Percentiles rank a stretch among this genome's conserved stretches.
Evolutionary conservation across 2,797 vertebrate species (phyloP).

Genomic region (Microctenopoma lineatum): DNA sequence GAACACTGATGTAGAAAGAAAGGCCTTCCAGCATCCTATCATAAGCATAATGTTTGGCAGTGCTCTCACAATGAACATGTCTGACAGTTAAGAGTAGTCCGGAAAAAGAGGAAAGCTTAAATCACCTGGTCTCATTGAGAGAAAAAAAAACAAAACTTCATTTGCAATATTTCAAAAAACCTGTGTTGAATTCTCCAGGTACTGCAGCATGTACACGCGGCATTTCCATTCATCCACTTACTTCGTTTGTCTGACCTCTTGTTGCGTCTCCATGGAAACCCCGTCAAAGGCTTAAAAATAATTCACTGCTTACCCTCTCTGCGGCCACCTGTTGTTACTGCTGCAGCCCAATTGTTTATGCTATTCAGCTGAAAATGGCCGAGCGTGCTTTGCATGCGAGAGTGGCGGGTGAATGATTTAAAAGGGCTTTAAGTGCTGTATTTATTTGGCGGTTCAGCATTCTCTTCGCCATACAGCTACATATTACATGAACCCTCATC

Average conservation of each 20-base stretch:
- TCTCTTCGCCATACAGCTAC: conserved; percentile 17
- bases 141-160: neutral
- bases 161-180: conserved; percentile 23
- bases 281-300: conserved; percentile 43
- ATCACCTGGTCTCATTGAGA: conserved; percentile 19
- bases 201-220: neutral
- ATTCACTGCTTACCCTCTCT: conserved; percentile 49
- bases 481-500: conserved; percentile 9
- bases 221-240: conserved; percentile 35
- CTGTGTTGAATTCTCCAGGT: neutral
- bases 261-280: conserved; percentile 61
- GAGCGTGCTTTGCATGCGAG: conserved; percentile 13
- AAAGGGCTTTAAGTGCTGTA: neutral
- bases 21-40: conserved; percentile 48
- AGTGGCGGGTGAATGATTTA: conserved; percentile 39
- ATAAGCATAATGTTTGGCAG: conserved; percentile 42
- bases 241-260: conserved; percentile 47
- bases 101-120: conserved; percentile 1
- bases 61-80: conserved; percentile 45
- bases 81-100: conserved; percentile 5
- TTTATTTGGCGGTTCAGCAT: conserved; percentile 13
- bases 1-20: conserved; percentile 61
- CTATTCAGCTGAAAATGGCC: conserved; percentile 29
- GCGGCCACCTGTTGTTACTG: conserved; percentile 66
- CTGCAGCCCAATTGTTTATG: conserved; percentile 49